Evolutionary conservation across 2,113 vertebrate species (phyloP).

Genomic region (Cheilinus undulatus): DNA sequence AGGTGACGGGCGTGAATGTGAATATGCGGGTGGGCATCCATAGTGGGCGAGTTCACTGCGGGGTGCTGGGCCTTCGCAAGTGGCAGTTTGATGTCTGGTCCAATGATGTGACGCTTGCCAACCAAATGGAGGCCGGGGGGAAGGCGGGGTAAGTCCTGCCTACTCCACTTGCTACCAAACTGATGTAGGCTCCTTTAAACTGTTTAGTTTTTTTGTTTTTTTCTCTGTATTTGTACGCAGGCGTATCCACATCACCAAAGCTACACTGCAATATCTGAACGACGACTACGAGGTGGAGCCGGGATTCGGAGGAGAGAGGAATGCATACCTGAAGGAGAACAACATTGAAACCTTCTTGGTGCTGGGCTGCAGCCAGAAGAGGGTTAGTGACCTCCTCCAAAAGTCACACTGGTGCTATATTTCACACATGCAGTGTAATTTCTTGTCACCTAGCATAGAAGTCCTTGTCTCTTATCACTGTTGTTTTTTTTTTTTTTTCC

Average conservation of each 20-base stretch:
- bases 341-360: slow-evolving; percentile 96
- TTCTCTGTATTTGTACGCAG: slow-evolving; percentile 68
- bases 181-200: background rate
- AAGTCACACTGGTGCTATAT: slow-evolving; percentile 46
- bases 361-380: slow-evolving; percentile 95
- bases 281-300: slow-evolving; percentile 97
- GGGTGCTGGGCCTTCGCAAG: slow-evolving; percentile 94
- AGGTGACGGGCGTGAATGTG: slow-evolving; percentile 96
- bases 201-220: slow-evolving; percentile 24
- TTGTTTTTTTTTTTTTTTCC: slow-evolving; percentile 33
- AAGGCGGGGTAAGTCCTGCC: slow-evolving; percentile 88
- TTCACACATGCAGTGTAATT: slow-evolving; percentile 65
- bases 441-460: slow-evolving; percentile 55
- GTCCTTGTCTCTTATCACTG: slow-evolving; percentile 28
- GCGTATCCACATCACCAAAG: slow-evolving; percentile 96
- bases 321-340: slow-evolving; percentile 93
- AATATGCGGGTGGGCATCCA: slow-evolving; percentile 99
- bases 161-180: background rate
- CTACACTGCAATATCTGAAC: slow-evolving; percentile 94
- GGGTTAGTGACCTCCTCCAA: slow-evolving; percentile 82
- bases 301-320: slow-evolving; percentile 92
- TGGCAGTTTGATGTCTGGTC: slow-evolving; percentile 99
- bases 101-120: slow-evolving; percentile 95
- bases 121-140: slow-evolving; percentile 96
- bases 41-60: slow-evolving; percentile 94